phyloP scores from a whole-genome alignment of 2,797 vertebrate species.

The Huso huso region DNA sequence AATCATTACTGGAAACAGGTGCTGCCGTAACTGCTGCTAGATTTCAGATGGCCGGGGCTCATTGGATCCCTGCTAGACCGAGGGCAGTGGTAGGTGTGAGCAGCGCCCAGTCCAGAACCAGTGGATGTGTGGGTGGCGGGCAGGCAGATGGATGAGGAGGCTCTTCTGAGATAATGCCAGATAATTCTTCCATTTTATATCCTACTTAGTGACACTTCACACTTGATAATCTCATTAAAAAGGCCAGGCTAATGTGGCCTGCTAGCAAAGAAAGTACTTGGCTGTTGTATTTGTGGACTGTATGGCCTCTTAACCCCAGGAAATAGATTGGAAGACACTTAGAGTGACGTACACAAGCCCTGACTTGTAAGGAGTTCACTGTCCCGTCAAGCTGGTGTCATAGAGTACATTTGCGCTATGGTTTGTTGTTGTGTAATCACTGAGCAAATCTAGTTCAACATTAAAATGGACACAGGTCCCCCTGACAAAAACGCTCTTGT shows the following conservation, averaged over 20 bases:
- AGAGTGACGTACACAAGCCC: neutral
- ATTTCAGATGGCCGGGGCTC: slow-evolving; percentile 13
- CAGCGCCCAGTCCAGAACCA: slow-evolving; percentile 61
- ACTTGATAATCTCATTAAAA: slow-evolving; percentile 75
- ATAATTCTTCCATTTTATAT: slow-evolving; percentile 80
- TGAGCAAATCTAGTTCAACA: no score
- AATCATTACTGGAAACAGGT: slow-evolving; percentile 18
- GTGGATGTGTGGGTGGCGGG: slow-evolving; percentile 61
- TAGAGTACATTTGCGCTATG: no score
- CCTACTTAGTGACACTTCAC: slow-evolving; percentile 76
- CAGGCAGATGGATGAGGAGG: slow-evolving; percentile 62
- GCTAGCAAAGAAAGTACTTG: slow-evolving; percentile 24
- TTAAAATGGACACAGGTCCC: no score
- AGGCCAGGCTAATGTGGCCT: slow-evolving; percentile 42
- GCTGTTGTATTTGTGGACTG: slow-evolving; percentile 31
- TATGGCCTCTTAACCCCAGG: slow-evolving; percentile 21
- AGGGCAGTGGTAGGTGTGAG: slow-evolving; percentile 59
- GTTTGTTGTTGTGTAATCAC: no score
- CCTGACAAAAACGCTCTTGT: no score
- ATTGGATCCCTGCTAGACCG: neutral
- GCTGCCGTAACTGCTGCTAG: slow-evolving; percentile 1
- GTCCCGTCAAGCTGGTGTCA: no score
- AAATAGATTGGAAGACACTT: slow-evolving; percentile 8
- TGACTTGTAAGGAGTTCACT: neutral
- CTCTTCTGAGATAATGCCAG: slow-evolving; percentile 67